phyloP scores from a whole-genome alignment of 2,797 vertebrate species.

The Mionectes olivaceus region DNA sequence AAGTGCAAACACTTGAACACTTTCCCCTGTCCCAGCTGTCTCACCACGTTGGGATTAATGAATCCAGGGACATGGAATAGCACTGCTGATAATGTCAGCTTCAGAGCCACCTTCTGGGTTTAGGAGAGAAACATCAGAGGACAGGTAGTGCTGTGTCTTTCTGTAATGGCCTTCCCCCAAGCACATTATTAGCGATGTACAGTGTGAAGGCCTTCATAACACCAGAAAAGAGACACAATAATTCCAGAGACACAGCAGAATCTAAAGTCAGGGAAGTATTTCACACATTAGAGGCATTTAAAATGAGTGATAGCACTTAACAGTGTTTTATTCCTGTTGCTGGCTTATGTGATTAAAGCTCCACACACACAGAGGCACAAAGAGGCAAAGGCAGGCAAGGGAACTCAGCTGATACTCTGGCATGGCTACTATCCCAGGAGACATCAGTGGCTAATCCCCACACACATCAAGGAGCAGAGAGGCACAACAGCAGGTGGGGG shows the following conservation, averaged over 20 bases:
- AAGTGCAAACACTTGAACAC: not conserved
- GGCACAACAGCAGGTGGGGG: not conserved
- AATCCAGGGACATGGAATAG: not conserved
- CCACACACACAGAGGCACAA: not conserved
- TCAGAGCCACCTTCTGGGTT: not conserved
- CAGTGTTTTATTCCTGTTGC: not conserved
- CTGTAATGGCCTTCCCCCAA: not conserved
- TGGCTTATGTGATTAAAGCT: not conserved
- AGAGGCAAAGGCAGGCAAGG: not conserved
- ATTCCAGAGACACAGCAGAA: not conserved
- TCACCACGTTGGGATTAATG: fast-evolving
- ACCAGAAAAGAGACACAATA: not conserved
- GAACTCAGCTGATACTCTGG: not conserved
- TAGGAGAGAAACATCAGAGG: not conserved
- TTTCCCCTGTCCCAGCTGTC: not conserved
- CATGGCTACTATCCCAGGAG: not conserved
- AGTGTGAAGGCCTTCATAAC: not conserved
- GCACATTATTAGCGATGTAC: not conserved
- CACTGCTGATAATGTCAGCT: not conserved
- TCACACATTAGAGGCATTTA: not conserved
- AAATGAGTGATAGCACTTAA: not conserved
- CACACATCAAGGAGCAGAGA: not conserved
- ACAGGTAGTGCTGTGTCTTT: not conserved
- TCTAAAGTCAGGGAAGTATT: not conserved
- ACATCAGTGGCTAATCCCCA: not conserved